Evolutionary conservation across 2,113 vertebrate genomes (phyloP), one percentile per base, ranked within the genome.

Genomic region (Sula dactylatra): DNA sequence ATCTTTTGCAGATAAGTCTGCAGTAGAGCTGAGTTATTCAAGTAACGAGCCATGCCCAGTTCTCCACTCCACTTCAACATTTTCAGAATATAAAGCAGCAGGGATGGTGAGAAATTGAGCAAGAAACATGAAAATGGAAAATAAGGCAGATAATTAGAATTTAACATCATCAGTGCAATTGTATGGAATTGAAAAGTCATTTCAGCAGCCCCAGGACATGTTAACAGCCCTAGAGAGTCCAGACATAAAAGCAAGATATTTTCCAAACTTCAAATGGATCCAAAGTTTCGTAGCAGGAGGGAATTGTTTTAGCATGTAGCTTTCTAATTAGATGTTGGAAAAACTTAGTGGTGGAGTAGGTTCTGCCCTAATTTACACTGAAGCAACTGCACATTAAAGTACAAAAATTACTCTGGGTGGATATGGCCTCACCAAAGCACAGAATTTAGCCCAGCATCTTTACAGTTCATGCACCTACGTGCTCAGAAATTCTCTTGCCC

Each of bases 311-410:
- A 95, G 20, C 93, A 93, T 64, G 82, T 88, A 95, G 45, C 27
- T 95, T 93, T 90, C 66, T 95, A 94, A 97, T 95, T 96, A 91
- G 29, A 93, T 62, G 32, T 59, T 90, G 93, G 91, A 90, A 96
- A 94, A 97, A 87, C 42, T 90, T 81, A 49, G 69, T 52, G 65
- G 31, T 76, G 27, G 36, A 91, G 64, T 86, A 86, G 34, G 44
- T 89, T 84, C 67, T 71, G 3, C 79, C 42, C 55, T 89, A 59
- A 86, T 65, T 92, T 84, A 76, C 79, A 54, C 27, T 69, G 64
- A 88, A 95, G 32, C 16, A 86, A 81, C 38, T 78, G 49, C 11
- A 67, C 34, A 84, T 67, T 64, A 76, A 91, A 82, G 40, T 64
- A 52, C 15, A 81, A 70, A 82, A 90, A 73, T 81, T 91, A 44